Conservation (phyloP, 2,888 invertebrate genomes). For the Eucera pruinosa region DNA sequence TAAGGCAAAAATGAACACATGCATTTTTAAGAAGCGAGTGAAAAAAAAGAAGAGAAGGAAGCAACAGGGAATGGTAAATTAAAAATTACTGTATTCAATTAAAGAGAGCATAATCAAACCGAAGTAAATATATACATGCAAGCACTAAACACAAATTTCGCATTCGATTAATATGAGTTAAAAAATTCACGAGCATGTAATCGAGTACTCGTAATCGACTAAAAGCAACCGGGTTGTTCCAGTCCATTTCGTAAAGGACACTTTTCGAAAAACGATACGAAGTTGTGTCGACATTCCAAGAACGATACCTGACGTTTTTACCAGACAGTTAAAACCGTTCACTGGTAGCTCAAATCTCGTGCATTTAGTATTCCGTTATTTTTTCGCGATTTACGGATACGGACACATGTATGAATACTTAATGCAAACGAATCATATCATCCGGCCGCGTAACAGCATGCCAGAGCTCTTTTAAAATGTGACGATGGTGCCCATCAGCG, state of each 20-base stretch:
- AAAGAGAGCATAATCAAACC: background rate
- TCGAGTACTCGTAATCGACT: conserved; percentile 15
- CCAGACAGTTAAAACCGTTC: conserved; percentile 71
- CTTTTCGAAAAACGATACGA: conserved; percentile 43
- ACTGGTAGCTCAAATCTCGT: conserved; percentile 71
- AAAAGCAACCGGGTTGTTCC: conserved; percentile 47
- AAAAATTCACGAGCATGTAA: conserved; percentile 19
- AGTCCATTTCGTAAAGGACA: conserved; percentile 38
- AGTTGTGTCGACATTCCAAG: conserved; percentile 47
- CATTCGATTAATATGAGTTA: background rate
- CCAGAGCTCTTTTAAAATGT: conserved; percentile 58
- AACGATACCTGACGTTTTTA: conserved; percentile 37
- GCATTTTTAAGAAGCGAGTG: too few relatives aligned
- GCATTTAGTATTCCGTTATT: conserved; percentile 74
- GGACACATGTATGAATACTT: conserved; percentile 54
- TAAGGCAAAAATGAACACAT: too few relatives aligned
- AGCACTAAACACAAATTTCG: background rate
- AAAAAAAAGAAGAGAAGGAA: background rate
- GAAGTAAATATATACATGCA: background rate
- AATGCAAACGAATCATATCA: conserved; percentile 71
- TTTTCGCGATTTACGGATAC: conserved; percentile 65
- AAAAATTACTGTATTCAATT: too few relatives aligned
- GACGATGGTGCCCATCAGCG: conserved; percentile 51
- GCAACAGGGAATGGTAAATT: too few relatives aligned
- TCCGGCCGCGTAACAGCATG: conserved; percentile 44